phyloP scores from a whole-genome alignment of 1,140 invertebrate species.

The Temnothorax longispinosus region DNA sequence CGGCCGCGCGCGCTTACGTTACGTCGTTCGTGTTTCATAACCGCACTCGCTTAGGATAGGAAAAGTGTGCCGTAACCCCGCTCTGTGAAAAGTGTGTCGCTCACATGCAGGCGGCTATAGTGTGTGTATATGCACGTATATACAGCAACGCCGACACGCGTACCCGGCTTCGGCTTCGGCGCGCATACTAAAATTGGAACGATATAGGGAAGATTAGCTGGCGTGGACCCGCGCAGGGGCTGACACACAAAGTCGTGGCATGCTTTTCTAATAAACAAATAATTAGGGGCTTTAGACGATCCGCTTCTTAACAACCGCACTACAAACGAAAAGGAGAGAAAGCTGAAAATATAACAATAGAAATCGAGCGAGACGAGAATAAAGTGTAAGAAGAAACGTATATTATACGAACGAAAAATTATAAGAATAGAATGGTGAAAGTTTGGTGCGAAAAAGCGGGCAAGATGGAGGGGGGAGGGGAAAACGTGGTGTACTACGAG shows the following conservation, averaged over 20 bases:
- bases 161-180: neutral
- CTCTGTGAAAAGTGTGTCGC: conserved; percentile 48
- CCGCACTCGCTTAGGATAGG: conserved; percentile 51
- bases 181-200: conserved; percentile 43
- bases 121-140: neutral
- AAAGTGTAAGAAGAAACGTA: neutral
- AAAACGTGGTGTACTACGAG: neutral
- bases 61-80: conserved; percentile 50
- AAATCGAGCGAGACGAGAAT: neutral
- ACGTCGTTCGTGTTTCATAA: conserved; percentile 48
- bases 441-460: neutral
- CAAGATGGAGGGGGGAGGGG: neutral
- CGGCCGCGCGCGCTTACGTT: conserved; percentile 36
- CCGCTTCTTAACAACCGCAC: neutral
- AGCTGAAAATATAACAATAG: neutral
- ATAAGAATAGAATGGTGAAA: neutral
- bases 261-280: neutral
- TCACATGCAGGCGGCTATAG: neutral
- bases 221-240: neutral
- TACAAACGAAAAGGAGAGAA: neutral
- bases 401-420: neutral
- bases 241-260: neutral
- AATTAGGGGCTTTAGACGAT: neutral
- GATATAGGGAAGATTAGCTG: conserved; percentile 30
- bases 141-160: neutral